Base-by-base conservation (phyloP, 1,140 invertebrate species). In the Panagrolaimus sp. region DNA sequence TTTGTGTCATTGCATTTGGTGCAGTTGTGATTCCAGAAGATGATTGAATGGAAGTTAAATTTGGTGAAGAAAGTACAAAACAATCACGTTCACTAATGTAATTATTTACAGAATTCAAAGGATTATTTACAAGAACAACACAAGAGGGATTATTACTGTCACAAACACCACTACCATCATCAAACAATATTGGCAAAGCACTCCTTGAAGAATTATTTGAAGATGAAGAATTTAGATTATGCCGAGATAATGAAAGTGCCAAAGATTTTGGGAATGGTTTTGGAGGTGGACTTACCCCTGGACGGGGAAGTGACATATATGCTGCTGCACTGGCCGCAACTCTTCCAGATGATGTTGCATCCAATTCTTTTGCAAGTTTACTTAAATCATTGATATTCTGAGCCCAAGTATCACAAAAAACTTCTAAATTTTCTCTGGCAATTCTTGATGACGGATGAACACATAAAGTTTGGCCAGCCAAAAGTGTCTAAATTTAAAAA, bases 391-490 rank as follows among this genome's bases (percentile, higher is more conserved):
- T 73, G 14, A 76, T 78, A 67, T 76, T 72, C 6, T 69, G 65
- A 10, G 79, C 80, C 93, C 95, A 98, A 88, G 95, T 94, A 82
- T 98, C 94, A 55, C 92, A 89, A 84, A 98, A 98, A 63, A 96
- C 93, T 87, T 98, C 94, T 15, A 98, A 88, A 86, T 98, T 98
- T 84, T 98, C 95, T 81, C 93, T 90, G 43, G 93, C 93, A 69
- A 96, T 95, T 85, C 95, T 93, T 80, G 93, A 96, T 63, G 88
- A 89, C 0, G 94, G 92, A 87, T 96, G 90, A 80, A 90, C 88
- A 68, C 90, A 91, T 62, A 98, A 85, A 28, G 93, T 94, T 73
- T 93, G 89, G 65, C 93, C 92, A 32, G 96, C 93, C 68, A 91
- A 91, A 69, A 96, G 89, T 44, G 96, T 91, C 89, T 97, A 90